A percentile compares a stretch with the other conserved stretches of the same genome.
Conservation (phyloP, 2,113 vertebrate species). For the Phrynosoma blainvillii region DNA sequence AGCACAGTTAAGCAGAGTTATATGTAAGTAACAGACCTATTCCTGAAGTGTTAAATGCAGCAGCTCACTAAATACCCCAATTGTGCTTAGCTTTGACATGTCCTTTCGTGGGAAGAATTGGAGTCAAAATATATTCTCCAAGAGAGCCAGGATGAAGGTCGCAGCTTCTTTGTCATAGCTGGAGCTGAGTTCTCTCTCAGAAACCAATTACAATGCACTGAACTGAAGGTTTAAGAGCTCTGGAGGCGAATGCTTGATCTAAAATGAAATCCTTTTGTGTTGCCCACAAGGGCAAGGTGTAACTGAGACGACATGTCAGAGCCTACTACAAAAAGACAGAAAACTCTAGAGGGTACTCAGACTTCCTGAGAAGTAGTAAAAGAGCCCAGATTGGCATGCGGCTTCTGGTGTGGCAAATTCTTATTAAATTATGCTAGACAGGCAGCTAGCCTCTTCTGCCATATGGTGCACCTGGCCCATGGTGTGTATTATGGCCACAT, state of each 20-base stretch:
- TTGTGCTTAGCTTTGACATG: constrained; percentile 5
- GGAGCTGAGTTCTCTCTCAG: constrained; percentile 22
- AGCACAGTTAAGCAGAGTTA: constrained; percentile 11
- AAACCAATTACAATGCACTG: not conserved
- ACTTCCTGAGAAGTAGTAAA: not conserved
- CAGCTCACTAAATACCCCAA: constrained; percentile 43
- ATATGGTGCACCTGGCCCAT: constrained; percentile 27
- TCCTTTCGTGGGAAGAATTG: not conserved
- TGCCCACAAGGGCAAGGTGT: not conserved
- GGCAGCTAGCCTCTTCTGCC: not conserved
- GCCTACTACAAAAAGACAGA: not conserved
- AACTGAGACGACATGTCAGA: not conserved
- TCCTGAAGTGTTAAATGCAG: not conserved
- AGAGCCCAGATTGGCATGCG: not conserved
- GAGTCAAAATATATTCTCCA: constrained; percentile 48
- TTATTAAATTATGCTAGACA: not conserved
- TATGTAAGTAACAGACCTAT: not conserved
- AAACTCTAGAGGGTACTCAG: not conserved
- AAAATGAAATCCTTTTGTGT: constrained; percentile 12
- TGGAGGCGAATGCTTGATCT: constrained; percentile 18
- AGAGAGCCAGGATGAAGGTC: constrained; percentile 4
- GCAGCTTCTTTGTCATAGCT: constrained; percentile 1
- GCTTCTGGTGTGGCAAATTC: not conserved
- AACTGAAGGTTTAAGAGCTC: constrained; percentile 22
- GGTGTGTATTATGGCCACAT: not conserved